phyloP scores from a whole-genome alignment of 2,888 invertebrate genomes.

The Eilema sororculum region DNA sequence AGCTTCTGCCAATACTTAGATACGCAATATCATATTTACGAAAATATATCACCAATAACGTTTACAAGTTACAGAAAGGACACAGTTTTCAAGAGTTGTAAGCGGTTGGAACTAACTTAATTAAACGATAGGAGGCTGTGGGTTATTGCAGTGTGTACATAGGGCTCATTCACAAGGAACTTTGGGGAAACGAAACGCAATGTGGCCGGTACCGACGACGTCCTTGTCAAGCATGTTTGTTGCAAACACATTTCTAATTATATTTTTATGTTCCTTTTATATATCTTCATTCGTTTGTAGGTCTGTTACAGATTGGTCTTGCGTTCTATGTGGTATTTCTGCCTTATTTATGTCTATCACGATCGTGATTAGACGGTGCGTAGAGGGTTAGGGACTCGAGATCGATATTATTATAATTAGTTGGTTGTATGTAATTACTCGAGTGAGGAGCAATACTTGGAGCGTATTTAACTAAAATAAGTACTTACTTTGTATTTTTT shows the following conservation, averaged over 20 bases:
- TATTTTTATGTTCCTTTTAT: not conserved
- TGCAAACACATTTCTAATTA: not conserved
- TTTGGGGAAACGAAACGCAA: not conserved
- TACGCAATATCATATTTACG: not conserved
- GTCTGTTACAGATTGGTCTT: not conserved
- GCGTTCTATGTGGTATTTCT: not conserved
- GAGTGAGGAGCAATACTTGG: not conserved
- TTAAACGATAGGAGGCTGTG: not conserved
- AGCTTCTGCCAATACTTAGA: not conserved
- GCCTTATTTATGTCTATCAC: not conserved
- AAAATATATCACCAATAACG: constrained; percentile 1
- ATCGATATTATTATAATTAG: not conserved
- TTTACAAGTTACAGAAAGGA: not conserved
- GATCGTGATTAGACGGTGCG: not conserved
- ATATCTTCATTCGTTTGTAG: not conserved
- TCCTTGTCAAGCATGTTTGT: not conserved
- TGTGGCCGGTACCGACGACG: not conserved
- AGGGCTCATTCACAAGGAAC: not conserved
- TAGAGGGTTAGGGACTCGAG: not conserved
- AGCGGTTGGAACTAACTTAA: constrained; percentile 7
- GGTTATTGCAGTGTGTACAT: constrained; percentile 5
- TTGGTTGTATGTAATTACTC: not conserved
- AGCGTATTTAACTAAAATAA: too few relatives aligned
- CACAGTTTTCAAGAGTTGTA: not conserved
- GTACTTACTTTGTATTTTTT: too few relatives aligned